phyloP scores from a whole-genome alignment of 2,797 vertebrate species.

The Cossypha dichroa region DNA sequence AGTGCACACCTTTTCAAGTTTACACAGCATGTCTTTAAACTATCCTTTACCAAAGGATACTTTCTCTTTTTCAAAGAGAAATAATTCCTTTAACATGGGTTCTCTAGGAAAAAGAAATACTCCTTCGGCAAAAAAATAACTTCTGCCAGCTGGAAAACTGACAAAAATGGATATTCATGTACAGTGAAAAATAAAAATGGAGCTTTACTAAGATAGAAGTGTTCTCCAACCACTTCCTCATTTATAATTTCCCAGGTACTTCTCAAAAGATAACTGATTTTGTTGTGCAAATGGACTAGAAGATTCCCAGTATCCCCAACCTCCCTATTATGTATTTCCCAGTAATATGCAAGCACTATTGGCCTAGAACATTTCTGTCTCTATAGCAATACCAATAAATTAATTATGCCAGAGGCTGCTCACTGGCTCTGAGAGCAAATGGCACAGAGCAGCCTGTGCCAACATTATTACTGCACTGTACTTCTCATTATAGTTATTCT shows the following conservation, averaged over 20 bases:
- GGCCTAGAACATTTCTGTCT: slow-evolving; percentile 4
- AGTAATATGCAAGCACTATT: neutral
- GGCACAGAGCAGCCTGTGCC: neutral
- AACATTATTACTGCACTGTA: neutral
- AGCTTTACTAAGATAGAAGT: neutral
- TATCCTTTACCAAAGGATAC: neutral
- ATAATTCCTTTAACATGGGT: neutral
- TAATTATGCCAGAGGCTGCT: slow-evolving; percentile 13
- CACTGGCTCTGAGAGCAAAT: neutral
- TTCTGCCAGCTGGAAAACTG: neutral
- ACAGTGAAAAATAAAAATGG: neutral
- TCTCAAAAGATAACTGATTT: neutral
- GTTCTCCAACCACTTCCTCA: neutral
- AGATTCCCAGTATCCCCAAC: neutral
- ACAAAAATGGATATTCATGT: neutral
- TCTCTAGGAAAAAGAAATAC: slow-evolving; percentile 8
- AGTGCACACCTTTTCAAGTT: neutral
- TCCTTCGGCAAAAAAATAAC: neutral
- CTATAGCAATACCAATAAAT: slow-evolving; percentile 26
- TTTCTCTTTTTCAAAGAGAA: neutral
- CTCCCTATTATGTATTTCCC: neutral
- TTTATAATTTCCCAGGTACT: neutral
- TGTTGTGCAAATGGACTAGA: neutral
- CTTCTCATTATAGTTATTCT: neutral
- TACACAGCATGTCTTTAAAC: neutral